Conservation (phyloP, 2,797 vertebrate species). For the Chaetodon trifasciatus region DNA sequence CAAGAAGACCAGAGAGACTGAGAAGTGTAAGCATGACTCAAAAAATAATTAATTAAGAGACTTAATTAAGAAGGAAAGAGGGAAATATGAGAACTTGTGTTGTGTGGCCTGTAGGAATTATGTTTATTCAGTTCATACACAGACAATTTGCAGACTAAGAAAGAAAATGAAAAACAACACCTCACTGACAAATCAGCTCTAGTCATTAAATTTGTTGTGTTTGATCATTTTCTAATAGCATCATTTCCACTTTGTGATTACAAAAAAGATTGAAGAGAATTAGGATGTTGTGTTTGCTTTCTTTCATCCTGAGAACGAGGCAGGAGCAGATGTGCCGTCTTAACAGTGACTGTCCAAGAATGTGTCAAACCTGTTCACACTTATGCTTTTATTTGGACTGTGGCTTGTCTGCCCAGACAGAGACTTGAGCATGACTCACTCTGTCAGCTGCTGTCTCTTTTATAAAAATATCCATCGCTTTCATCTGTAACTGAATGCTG, state of each 20-base stretch:
- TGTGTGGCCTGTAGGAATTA: not conserved
- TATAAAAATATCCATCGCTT: conserved; percentile 48
- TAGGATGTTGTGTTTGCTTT: not conserved
- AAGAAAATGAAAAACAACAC: not conserved
- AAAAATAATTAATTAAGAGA: not conserved
- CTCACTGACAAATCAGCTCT: not conserved
- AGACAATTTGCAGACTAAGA: not conserved
- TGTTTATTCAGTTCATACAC: conserved; percentile 3
- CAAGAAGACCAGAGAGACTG: not conserved
- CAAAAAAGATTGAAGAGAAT: not conserved
- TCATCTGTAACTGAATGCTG: conserved; percentile 21
- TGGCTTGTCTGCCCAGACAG: conserved; percentile 56
- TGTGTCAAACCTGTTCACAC: conserved; percentile 72
- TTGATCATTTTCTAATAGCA: not conserved
- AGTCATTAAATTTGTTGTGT: not conserved
- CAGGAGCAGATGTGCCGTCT: conserved; percentile 51
- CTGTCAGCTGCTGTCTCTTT: conserved; percentile 61
- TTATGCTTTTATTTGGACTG: conserved; percentile 64
- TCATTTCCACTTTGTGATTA: not conserved
- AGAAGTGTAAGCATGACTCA: not conserved
- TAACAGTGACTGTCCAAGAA: conserved; percentile 50
- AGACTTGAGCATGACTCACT: conserved; percentile 66
- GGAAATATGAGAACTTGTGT: not conserved
- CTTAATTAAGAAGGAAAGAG: not conserved
- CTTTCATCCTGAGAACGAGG: not conserved